Conservation (phyloP, 2,888 invertebrate species). For the Plutella xylostella region DNA sequence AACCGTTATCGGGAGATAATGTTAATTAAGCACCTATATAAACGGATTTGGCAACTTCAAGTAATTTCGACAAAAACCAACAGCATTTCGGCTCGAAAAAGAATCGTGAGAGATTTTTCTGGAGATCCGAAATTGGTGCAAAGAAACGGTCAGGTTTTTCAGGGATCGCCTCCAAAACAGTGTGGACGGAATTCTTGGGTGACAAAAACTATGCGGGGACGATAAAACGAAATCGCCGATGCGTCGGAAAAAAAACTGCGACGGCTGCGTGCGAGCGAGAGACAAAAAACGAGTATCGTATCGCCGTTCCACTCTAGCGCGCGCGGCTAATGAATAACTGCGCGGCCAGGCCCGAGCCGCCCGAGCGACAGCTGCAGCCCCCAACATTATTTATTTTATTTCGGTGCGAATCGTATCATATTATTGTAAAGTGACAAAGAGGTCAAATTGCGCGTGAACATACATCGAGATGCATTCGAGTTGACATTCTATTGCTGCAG, state of each 20-base stretch:
- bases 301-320: constrained; percentile 65
- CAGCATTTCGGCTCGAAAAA: no score
- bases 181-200: constrained; percentile 53
- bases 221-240: constrained; percentile 67
- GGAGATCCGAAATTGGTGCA: no score
- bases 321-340: constrained; percentile 59
- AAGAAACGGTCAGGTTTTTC: no score
- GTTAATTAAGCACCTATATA: no score
- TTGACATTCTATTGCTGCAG: neutral
- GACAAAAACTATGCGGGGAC: constrained; percentile 62
- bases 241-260: constrained; percentile 61
- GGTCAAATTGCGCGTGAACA: constrained; percentile 67
- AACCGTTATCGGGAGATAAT: no score
- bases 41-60: no score
- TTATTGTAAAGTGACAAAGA: constrained; percentile 58
- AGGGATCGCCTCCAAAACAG: neutral
- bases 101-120: no score
- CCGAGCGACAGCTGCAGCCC: constrained; percentile 22
- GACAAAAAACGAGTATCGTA: constrained; percentile 61
- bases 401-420: constrained; percentile 43
- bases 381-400: constrained; percentile 66
- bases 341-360: constrained; percentile 26
- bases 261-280: constrained; percentile 62
- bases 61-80: no score
- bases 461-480: constrained; percentile 21